Base-by-base conservation (phyloP, 2,113 vertebrate genomes). In the Falco punctatus region DNA sequence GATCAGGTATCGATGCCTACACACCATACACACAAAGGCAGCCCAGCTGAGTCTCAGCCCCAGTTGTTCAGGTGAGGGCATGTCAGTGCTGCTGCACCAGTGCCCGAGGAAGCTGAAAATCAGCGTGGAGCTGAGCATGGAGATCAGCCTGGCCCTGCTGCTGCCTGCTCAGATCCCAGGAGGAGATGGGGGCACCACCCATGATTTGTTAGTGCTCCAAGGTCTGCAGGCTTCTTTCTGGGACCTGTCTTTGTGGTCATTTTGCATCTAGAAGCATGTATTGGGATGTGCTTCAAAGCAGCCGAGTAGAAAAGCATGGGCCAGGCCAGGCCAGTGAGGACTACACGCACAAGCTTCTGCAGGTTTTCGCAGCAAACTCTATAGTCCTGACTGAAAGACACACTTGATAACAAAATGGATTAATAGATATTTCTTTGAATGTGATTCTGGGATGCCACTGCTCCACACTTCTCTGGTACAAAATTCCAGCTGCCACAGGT, bases 81-180 rank as follows among this genome's bases (percentile, higher is more conserved):
- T 69, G 33, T 54, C 59, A 14, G 22, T 48, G 46, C 49, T 2
- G 1, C 30, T 18, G 67, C 83, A 27, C 3, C 35, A 8, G 19
- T 7, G 30, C 40, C 35, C 0, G 1, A 65, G 54, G 61, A 88
- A 79, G 65, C 19, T 81, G 42, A 48, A 79, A 81, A 55, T 6
- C 4, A 35, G 49, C 15, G 33, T 13, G 40, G 54, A 32, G 32
- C 6, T 21, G 28, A 52, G 18, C 33, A 30, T 0, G 0, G 62
- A 61, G 49, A 24, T 59, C 69, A 86, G 27, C 11, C 75, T 6
- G 3, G 49, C 32, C 52, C 75, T 91, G 66, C 44, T 65, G 58
- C 30, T 40, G 58, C 54, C 65, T 70, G 46, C 23, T 66, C 5
- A n/a, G 8, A 32, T n/a, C 38, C 26, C 44, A 64, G 38, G 27